Base-by-base conservation (phyloP, 2,797 vertebrate genomes). In the Melanotaenia trifasciata region DNA sequence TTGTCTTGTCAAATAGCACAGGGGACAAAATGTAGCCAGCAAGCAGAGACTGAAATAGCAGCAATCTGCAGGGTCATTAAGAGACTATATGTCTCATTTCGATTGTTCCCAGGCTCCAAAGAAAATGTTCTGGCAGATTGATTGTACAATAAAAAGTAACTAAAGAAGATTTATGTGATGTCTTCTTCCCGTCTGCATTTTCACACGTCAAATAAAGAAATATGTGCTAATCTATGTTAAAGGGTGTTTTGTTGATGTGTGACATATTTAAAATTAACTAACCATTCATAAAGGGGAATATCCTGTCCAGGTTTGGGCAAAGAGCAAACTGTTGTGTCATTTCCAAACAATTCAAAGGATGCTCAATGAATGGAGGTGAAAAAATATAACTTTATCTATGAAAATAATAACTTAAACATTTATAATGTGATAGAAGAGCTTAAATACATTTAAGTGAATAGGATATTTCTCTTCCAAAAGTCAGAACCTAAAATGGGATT, bases 41-140 rank as follows among this genome's bases (percentile, higher is more conserved):
- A n/a, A 80, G 76, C 64, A 65, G 32, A 76, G 56, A n/a, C 28
- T 61, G 61, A 76, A 61, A 76, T 43, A 72, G 79, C 64, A 77
- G 78, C 84, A 36, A 58, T 64, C 50, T 66, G 74, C 60, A 33
- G 4, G 4, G 62, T 81, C 79, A 79, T 86, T 79, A 83, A 57
- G 71, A 74, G 73, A 81, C 72, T 58, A 79, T 84, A 79, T 67
- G 73, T 79, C 78, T 79, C 68, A 79, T 86, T 86, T 71, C 82
- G 65, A 66, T 73, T 2, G 16, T 61, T 84, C 68, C 51, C 26
- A 30, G 78, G 68, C 67, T 57, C 70, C 79, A 69, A 64, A 70
- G 56, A 61, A 77, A 81, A 71, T 68, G 33, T 35, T 62, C 36
- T 32, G 58, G 63, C 80, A 69, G 80, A 83, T 80, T 13, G 12